These are phyloP conservation scores for Dicyrtoma fusca DNA, from an alignment of 2,888 invertebrate genomes.

Conservation along the genomic window DNA sequence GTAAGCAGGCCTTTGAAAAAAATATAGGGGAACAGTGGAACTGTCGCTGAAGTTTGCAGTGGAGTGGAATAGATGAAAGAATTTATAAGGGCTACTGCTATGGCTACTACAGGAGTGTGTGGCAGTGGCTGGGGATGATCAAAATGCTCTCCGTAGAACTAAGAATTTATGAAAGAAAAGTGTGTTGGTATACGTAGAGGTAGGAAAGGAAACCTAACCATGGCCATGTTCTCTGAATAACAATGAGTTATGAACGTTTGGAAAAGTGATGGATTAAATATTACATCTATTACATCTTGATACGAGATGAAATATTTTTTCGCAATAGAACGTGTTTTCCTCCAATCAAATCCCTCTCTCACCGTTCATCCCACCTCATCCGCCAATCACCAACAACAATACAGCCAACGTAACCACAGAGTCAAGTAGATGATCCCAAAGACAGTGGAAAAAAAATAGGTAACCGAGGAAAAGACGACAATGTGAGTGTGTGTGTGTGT, in stretches of 20 bases:
- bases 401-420: too few species aligned
- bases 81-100: too few species aligned
- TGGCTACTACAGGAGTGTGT: too few species aligned
- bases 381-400: constrained; percentile 12
- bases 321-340: constrained; percentile 26
- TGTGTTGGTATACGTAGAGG: too few species aligned
- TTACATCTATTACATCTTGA: background rate
- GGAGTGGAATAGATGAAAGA: too few species aligned
- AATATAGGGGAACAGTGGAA: too few species aligned
- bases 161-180: too few species aligned
- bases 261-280: constrained; percentile 22
- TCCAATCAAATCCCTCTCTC: constrained; percentile 16
- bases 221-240: constrained; percentile 9
- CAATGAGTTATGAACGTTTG: constrained; percentile 17
- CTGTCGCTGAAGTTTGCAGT: too few species aligned
- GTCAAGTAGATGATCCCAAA: background rate
- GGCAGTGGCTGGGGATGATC: too few species aligned
- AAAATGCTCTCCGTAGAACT: too few species aligned
- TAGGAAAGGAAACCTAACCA: background rate
- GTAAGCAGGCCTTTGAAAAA: too few species aligned
- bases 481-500: background rate
- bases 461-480: background rate
- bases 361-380: constrained; percentile 16
- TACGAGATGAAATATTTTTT: constrained; percentile 22
- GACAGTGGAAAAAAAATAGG: constrained; percentile 1